These are phyloP conservation scores for Bostrychus sinensis DNA, from an alignment of 2,113 vertebrate genomes.

Conservation along the genomic window DNA sequence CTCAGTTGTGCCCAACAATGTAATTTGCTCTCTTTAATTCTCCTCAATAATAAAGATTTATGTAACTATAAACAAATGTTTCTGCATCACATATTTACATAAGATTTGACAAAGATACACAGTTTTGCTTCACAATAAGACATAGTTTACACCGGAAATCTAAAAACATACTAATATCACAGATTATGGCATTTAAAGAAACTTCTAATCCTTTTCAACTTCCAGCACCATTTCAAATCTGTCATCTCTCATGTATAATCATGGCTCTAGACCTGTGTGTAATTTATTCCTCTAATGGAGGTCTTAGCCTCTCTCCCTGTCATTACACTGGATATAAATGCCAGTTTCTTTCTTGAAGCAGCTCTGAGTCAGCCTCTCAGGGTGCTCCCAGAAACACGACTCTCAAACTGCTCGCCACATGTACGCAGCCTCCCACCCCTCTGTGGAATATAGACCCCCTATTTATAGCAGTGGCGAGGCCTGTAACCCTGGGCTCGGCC, in stretches of 20 bases:
- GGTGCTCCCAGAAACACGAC: slow-evolving; percentile 73
- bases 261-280: slow-evolving; percentile 51
- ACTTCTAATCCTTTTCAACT: slow-evolving; percentile 44
- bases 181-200: slow-evolving; percentile 53
- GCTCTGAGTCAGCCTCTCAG: slow-evolving; percentile 65
- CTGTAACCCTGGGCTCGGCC: slow-evolving; percentile 66
- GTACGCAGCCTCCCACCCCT: slow-evolving; percentile 72
- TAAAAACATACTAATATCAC: slow-evolving; percentile 22
- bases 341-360: slow-evolving; percentile 60
- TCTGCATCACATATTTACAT: no score
- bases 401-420: slow-evolving; percentile 68
- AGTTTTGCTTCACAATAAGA: background rate
- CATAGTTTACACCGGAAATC: slow-evolving; percentile 19
- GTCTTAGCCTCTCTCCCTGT: slow-evolving; percentile 67
- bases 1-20: no score
- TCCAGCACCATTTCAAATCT: slow-evolving; percentile 46
- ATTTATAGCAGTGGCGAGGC: slow-evolving; percentile 79
- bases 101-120: no score
- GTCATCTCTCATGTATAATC: slow-evolving; percentile 62
- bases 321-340: slow-evolving; percentile 74
- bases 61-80: no score
- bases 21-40: no score
- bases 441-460: slow-evolving; percentile 81
- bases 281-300: slow-evolving; percentile 69
- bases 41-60: no score